Conservation (phyloP, 2,797 vertebrate genomes). For the Iguana delicatissima region DNA sequence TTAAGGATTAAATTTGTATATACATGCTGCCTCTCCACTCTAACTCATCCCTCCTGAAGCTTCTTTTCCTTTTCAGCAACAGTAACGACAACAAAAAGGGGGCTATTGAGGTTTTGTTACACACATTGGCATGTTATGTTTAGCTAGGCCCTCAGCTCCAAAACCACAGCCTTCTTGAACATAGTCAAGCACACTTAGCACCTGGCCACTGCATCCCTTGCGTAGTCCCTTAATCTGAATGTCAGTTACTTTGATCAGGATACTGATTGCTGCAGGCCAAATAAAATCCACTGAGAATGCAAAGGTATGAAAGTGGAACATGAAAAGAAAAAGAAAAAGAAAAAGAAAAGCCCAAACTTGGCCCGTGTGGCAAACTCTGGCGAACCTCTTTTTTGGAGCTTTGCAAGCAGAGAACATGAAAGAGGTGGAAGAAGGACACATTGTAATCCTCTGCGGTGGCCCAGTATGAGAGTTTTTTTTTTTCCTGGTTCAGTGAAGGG, state of each 20-base stretch:
- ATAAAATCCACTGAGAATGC: slow-evolving; percentile 20
- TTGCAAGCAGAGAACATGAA: slow-evolving; percentile 24
- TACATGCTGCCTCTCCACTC: neutral
- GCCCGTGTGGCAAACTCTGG: slow-evolving; percentile 14
- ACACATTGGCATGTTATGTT: neutral
- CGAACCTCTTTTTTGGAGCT: neutral
- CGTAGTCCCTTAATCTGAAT: slow-evolving; percentile 21
- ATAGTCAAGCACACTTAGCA: slow-evolving; percentile 15
- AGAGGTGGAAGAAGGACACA: slow-evolving; percentile 11
- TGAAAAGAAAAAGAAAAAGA: neutral
- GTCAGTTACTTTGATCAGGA: slow-evolving; percentile 34
- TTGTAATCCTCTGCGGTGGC: slow-evolving; percentile 22
- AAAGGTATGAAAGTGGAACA: neutral
- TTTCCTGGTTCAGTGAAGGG: neutral
- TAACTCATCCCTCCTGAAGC: neutral
- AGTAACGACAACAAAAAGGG: neutral
- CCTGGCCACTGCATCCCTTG: slow-evolving; percentile 15
- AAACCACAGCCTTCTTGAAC: slow-evolving; percentile 15
- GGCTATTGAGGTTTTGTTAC: neutral
- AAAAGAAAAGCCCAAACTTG: slow-evolving; percentile 4
- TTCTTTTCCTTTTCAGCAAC: neutral
- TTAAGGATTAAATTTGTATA: neutral
- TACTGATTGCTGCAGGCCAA: slow-evolving; percentile 1
- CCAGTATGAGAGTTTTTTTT: slow-evolving; percentile 4
- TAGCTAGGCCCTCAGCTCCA: neutral